Conservation (phyloP, 2,797 vertebrate species). For the Pogoniulus pusillus region DNA sequence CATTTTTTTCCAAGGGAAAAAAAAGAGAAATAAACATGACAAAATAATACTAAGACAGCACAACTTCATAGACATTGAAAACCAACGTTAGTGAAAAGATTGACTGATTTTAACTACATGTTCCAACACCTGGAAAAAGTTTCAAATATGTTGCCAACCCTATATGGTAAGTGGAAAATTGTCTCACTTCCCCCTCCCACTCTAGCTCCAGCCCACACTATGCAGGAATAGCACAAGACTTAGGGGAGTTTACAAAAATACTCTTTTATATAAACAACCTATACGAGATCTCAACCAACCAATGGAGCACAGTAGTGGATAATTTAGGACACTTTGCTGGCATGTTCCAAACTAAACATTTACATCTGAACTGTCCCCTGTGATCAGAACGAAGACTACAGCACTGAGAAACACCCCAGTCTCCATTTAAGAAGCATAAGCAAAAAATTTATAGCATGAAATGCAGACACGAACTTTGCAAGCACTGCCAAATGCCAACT, state of each 20-base stretch:
- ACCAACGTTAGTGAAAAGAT: background rate
- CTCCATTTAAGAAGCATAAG: background rate
- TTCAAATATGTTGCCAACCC: background rate
- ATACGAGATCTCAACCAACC: background rate
- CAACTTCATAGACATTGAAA: background rate
- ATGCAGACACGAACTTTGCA: background rate
- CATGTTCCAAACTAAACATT: background rate
- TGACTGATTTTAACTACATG: background rate
- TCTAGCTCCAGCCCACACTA: background rate
- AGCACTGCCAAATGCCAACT: background rate
- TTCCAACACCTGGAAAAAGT: background rate
- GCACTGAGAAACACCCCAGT: background rate
- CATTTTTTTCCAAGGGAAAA: conserved; percentile 14
- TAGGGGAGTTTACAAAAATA: background rate
- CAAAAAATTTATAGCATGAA: background rate
- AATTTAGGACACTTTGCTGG: background rate
- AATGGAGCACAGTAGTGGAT: background rate
- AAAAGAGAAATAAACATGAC: background rate
- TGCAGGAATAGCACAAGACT: background rate
- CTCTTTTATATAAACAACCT: background rate
- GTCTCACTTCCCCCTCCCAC: background rate
- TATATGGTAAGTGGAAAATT: background rate
- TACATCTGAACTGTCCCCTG: background rate
- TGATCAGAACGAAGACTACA: background rate
- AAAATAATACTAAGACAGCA: background rate